Base-by-base conservation (phyloP, 37 sponge, comb jelly and placozoan genomes). In the Beroe ovata region DNA sequence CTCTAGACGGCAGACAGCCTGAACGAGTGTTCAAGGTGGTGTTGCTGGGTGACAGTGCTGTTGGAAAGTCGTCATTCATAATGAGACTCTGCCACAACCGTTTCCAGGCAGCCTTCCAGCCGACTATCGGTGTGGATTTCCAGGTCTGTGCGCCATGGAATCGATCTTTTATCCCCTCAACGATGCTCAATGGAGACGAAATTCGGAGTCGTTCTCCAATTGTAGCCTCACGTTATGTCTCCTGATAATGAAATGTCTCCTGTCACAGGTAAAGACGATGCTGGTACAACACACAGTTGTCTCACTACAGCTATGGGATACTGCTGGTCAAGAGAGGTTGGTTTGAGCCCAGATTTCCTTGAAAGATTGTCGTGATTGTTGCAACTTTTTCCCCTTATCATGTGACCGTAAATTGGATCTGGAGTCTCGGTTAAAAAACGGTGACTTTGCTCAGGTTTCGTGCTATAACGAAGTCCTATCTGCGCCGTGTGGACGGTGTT, bases 291-390 rank as follows among this genome's bases (percentile, higher is more conserved):
- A 63, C 89, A 89, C 89, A 25, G 71, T 93, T 4, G 89, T 95
- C 0, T 91, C 92, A 16, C 39, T 95, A 20, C 92, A 92, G 72
- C 29, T 95, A 29, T 95, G 95, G 95, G 95, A 95, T 72, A 95
- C 95, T 59, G 95, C 93, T 39, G 95, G 95, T 1, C 95, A 94
- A 88, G 95, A 94, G 90, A 89, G 95, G 91, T n/a, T n/a, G n/a
- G n/a, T n/a, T n/a, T n/a, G n/a, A n/a, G n/a, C n/a, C n/a, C n/a
- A n/a, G n/a, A n/a, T n/a, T n/a, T n/a, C n/a, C n/a, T n/a, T n/a
- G n/a, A n/a, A n/a, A n/a, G n/a, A n/a, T n/a, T n/a, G n/a, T n/a
- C n/a, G n/a, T n/a, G n/a, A n/a, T n/a, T n/a, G n/a, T n/a, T n/a
- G n/a, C n/a, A n/a, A n/a, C n/a, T n/a, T n/a, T n/a, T n/a, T n/a